Evolutionary conservation across 2,113 vertebrate genomes (phyloP).

Genomic region (Xenopus tropicalis): DNA sequence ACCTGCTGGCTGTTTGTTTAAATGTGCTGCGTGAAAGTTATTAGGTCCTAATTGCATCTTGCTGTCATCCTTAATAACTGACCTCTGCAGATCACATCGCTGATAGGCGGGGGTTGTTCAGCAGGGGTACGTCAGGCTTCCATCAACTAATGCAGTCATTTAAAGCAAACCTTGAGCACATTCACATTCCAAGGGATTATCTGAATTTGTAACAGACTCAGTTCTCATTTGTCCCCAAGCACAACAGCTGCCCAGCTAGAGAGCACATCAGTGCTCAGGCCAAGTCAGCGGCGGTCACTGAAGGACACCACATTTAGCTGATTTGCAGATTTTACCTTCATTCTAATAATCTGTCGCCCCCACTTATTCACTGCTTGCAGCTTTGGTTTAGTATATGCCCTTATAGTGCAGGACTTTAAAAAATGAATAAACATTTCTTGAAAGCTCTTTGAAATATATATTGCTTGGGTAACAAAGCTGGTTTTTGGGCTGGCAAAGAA

Average conservation of each 20-base stretch:
- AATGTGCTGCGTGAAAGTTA: background rate
- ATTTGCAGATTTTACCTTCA: background rate
- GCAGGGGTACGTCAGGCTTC: background rate
- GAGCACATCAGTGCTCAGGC: slow-evolving; percentile 1
- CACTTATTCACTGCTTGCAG: too few relatives aligned
- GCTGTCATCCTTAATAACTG: too few relatives aligned
- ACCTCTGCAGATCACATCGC: background rate
- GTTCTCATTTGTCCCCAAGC: slow-evolving; percentile 36
- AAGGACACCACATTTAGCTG: background rate
- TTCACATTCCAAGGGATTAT: slow-evolving; percentile 40
- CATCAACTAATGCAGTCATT: slow-evolving; percentile 19
- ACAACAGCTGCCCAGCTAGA: slow-evolving; percentile 28
- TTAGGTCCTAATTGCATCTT: background rate
- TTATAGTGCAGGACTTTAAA: too few relatives aligned
- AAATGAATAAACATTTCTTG: too few relatives aligned
- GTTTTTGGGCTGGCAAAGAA: too few relatives aligned
- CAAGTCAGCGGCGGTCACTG: background rate
- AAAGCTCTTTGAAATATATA: too few relatives aligned
- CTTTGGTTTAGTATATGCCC: too few relatives aligned
- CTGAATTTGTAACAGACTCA: slow-evolving; percentile 36
- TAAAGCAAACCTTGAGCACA: slow-evolving; percentile 23
- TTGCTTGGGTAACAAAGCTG: too few relatives aligned
- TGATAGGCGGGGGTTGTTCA: background rate
- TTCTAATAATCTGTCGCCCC: too few relatives aligned
- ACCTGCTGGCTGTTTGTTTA: too few relatives aligned